Evolutionary conservation across 2,888 invertebrate species (phyloP).

Genomic region (Amphipoea lucens): DNA sequence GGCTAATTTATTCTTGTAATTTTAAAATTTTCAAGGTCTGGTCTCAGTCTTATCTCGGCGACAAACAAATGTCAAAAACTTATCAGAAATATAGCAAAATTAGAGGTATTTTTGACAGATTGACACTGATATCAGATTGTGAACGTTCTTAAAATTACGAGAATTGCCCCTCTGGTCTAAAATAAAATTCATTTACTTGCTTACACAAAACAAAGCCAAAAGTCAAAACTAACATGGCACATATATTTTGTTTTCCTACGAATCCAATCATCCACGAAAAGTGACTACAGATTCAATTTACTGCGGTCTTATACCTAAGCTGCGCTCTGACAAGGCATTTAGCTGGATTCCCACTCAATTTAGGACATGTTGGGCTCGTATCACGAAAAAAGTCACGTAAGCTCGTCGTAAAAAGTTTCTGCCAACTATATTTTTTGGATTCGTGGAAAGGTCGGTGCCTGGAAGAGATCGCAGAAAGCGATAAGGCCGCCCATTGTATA

Average conservation of each 20-base stretch:
- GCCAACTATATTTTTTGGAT: constrained; percentile 50
- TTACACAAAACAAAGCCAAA: neutral
- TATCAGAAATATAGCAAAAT: too few species aligned
- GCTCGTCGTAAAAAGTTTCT: constrained; percentile 61
- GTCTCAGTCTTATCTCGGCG: too few species aligned
- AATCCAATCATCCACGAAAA: constrained; percentile 49
- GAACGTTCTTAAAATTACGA: too few species aligned
- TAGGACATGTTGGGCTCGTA: constrained; percentile 59
- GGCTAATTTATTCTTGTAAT: too few species aligned
- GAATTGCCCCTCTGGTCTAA: neutral
- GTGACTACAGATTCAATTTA: constrained; percentile 61
- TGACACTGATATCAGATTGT: too few species aligned
- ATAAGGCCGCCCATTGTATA: too few species aligned
- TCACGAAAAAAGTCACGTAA: constrained; percentile 66
- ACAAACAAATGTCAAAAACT: too few species aligned
- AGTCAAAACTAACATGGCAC: constrained; percentile 17
- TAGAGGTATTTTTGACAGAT: too few species aligned
- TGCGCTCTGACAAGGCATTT: constrained; percentile 56
- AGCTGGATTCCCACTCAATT: constrained; percentile 64
- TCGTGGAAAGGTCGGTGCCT: too few species aligned
- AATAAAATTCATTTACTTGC: neutral
- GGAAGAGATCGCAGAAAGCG: too few species aligned
- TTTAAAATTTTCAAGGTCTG: too few species aligned
- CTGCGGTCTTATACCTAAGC: constrained; percentile 50
- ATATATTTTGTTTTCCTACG: constrained; percentile 27